Base-by-base conservation (phyloP, 1,140 invertebrate genomes). In the Hesperophylax magnus region DNA sequence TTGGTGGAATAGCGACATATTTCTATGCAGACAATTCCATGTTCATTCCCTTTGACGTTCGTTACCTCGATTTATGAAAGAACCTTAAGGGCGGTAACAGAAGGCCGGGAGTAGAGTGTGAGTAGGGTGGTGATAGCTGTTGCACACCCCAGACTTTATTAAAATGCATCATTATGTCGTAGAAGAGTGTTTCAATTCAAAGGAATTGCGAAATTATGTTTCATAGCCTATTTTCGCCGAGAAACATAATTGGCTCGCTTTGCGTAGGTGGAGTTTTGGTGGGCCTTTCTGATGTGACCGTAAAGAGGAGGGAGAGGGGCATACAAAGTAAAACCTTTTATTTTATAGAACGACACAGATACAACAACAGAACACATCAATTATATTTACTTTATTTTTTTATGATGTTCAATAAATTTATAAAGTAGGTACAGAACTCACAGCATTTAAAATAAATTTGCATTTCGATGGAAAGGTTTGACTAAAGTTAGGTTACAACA, bases 201-300 rank as follows among this genome's bases (percentile, higher is more conserved):
- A 39, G 54, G 77, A 79, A 79, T 71, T 79, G 77, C 77, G 58
- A 79, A 79, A 79, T 79, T 79, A 79, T 79, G 77, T 79, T 79
- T 79, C 77, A 79, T 79, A 71, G 65, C 77, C 77, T 47, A 79
- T 71, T 79, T 71, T 71, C 71, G 77, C 39, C 77, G 77, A 53
- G 52, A 17, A 60, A 71, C 63, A 79, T 79, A 79, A 79, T 79
- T 79, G 77, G 77, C 63, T 27, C 63, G 77, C 47, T 52, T 61
- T 67, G 60, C 60, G 60, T 78, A 61, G 31, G 39, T 39, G 74
- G 74, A 77, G 56, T 22, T 61, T 61, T 5, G 61, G 22, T 31
- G 17, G 63, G 22, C 47, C 53, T 15, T 31, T 24, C 31, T 14
- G 71, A 39, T 18, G 53, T 22, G 71, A 17, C 39, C 7, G 17